phyloP scores from a whole-genome alignment of 2,113 vertebrate species.

The Neotoma lepida region DNA sequence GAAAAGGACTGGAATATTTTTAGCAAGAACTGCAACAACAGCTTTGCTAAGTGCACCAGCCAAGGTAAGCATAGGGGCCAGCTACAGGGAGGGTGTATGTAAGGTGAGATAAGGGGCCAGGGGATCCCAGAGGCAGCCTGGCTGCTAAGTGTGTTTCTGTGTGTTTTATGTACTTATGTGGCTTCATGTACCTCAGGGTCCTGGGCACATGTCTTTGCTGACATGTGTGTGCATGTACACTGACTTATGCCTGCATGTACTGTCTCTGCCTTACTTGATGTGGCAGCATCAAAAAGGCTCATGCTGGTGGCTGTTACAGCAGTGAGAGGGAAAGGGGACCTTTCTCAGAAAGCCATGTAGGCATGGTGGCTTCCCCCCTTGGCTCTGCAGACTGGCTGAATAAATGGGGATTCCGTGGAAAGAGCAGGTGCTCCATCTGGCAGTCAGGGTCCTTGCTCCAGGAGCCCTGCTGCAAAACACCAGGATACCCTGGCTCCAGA shows the following conservation, averaged over 20 bases:
- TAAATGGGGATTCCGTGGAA: neutral
- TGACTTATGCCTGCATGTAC: conserved; percentile 63
- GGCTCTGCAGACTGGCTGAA: conserved; percentile 55
- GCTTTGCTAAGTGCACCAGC: conserved; percentile 78
- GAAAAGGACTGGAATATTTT: conserved; percentile 75
- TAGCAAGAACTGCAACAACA: conserved; percentile 81
- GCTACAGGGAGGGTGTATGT: neutral
- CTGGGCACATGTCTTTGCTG: conserved; percentile 63
- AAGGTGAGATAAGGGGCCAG: neutral
- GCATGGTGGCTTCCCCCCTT: conserved; percentile 17
- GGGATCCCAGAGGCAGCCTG: neutral
- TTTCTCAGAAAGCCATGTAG: neutral
- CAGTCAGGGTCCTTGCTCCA: conserved; percentile 45
- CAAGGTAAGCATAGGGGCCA: conserved; percentile 16
- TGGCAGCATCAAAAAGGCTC: conserved; percentile 29
- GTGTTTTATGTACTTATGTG: conserved; percentile 54
- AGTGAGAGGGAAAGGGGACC: neutral
- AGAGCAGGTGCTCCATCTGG: conserved; percentile 25
- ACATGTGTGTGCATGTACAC: conserved; percentile 67
- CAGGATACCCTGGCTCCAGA: conserved; percentile 66
- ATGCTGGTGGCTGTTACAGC: conserved; percentile 16
- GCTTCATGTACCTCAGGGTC: conserved; percentile 48
- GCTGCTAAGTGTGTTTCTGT: conserved; percentile 9
- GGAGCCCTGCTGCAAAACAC: conserved; percentile 58
- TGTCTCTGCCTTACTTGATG: conserved; percentile 20